phyloP scores from a whole-genome alignment of 2,113 vertebrate genomes.

The Nymphicus hollandicus region DNA sequence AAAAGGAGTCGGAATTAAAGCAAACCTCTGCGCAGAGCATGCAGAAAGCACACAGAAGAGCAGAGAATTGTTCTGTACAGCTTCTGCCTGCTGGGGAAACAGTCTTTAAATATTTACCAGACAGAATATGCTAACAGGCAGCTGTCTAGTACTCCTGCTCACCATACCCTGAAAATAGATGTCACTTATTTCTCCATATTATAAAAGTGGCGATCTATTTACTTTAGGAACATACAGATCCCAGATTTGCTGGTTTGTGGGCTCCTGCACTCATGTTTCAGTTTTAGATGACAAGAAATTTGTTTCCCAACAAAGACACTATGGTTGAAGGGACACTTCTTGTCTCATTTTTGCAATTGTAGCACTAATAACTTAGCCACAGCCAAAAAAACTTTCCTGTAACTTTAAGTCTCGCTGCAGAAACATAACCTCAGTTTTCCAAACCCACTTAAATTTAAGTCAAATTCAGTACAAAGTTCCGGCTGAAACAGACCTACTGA shows the following conservation, averaged over 20 bases:
- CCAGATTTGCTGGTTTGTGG: neutral
- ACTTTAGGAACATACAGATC: neutral
- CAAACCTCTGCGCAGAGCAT: neutral
- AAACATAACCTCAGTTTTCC: neutral
- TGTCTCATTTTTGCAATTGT: neutral
- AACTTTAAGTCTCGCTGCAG: neutral
- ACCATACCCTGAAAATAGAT: neutral
- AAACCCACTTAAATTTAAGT: neutral
- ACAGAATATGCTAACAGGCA: neutral
- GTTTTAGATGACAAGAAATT: neutral
- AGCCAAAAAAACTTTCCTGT: neutral
- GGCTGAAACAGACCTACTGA: neutral
- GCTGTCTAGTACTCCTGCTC: neutral
- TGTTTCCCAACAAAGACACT: neutral
- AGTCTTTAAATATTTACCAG: neutral
- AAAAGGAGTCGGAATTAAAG: neutral
- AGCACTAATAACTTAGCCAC: neutral
- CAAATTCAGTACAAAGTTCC: neutral
- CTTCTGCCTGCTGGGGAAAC: neutral
- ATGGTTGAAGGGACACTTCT: neutral
- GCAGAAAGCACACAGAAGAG: neutral
- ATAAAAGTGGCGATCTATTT: neutral
- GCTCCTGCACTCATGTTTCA: neutral
- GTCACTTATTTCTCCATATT: neutral
- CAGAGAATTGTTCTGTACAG: neutral